phyloP scores from a whole-genome alignment of 2,797 vertebrate species.

The Trematomus bernacchii region DNA sequence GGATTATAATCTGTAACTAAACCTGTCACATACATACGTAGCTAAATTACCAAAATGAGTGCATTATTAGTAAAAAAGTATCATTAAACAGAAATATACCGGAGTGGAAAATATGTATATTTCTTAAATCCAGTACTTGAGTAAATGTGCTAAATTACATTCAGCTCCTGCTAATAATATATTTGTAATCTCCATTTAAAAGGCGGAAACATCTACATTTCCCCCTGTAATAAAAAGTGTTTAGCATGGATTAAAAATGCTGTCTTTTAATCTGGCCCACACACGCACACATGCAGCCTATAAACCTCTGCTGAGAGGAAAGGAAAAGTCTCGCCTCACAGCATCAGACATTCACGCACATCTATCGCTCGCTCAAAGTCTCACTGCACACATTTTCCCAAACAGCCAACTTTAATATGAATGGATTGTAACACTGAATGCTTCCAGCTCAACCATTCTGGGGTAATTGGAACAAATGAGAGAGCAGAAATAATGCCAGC shows the following conservation, averaged over 20 bases:
- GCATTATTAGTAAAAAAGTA: no score
- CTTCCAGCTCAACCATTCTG: conserved; percentile 33
- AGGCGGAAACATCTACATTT: conserved; percentile 10
- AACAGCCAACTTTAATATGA: conserved; percentile 19
- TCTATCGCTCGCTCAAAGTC: not conserved
- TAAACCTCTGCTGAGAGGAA: conserved; percentile 17
- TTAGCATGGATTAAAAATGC: conserved; percentile 45
- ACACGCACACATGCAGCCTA: conserved; percentile 3
- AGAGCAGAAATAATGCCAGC: conserved; percentile 34
- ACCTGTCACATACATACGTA: no score
- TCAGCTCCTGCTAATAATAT: not conserved
- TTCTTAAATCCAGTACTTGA: no score
- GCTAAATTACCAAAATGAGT: no score
- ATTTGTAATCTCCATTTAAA: conserved; percentile 12
- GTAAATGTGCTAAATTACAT: no score
- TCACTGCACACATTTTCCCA: conserved; percentile 24
- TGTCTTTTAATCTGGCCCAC: conserved; percentile 35
- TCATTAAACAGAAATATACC: no score
- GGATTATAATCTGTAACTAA: no score
- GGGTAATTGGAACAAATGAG: conserved; percentile 64
- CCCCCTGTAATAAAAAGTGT: conserved; percentile 26
- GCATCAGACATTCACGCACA: not conserved
- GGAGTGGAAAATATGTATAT: no score
- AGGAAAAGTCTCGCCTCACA: not conserved
- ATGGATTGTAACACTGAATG: conserved; percentile 10